Base-by-base conservation (phyloP, 2,888 invertebrate genomes). In the Drosophila putrida region DNA sequence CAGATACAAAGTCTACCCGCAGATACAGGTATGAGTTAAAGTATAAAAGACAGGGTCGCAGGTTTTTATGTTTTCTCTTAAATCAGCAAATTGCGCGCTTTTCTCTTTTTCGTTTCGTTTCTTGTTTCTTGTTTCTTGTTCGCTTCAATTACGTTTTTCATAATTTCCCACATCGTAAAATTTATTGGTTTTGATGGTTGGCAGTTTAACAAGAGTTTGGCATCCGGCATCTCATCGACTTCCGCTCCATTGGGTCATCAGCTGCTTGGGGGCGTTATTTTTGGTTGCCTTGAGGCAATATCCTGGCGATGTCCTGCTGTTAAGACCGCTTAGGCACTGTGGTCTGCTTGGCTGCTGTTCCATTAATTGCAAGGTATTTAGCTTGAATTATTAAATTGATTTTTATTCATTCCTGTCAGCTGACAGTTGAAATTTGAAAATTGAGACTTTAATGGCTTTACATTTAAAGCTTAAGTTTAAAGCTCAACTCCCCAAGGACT, bases 301-400 rank as follows among this genome's bases (percentile, higher is more conserved):
- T 75, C 82, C 82, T 65, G 77, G 54, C 57, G 47, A 28, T 63
- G 57, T 57, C 63, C 63, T 63, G 63, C 63, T 63, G 63, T 43
- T 41, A 35, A 10, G 13, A 27, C 15, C 33, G 44, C 35, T 44
- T 36, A 35, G 55, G 20, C 2, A 13, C 31, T 57, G 62, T 41
- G 57, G 62, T 59, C 55, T 38, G 36, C 31, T 35, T 57, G 59
- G 58, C 73, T 69, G 55, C 74, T 67, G 49, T 55, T 53, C 60
- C 76, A 58, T 84, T 83, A 83, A 83, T 85, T 81, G 80, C 75
- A 81, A 68, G 78, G 75, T 75, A 78, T 80, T 85, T 84, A 80
- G 71, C 73, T 57, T 83, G 71, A 84, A 84, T 85, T 84, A 84
- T 84, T 85, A 81, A 84, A 81, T 85, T 85, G 81, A 84, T 83